Evolutionary conservation across 2,888 invertebrate genomes (phyloP), one percentile per base, ranked within the genome.

Genomic region (Pristionchus arcanus): DNA sequence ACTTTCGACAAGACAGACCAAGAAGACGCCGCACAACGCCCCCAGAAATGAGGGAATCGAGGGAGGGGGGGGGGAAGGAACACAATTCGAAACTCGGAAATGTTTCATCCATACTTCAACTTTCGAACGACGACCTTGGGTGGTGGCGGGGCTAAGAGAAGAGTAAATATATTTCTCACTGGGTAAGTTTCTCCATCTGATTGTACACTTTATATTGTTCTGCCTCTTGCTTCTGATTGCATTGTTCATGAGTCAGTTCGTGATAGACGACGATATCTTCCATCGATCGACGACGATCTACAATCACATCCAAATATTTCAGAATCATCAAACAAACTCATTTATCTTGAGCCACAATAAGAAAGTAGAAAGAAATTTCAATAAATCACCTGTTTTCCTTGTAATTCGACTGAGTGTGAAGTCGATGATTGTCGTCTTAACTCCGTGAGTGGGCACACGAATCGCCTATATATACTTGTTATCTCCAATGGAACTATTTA

Each of bases 341-440:
- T 11, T 49, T 9, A 49, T 13, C 42, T 7, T 49, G 9, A 49
- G n/a, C n/a, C n/a, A n/a, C n/a, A n/a, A 66, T 66, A 28, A 66
- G 13, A 28, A 66, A 16, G 31, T 13, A 68, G 68, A 68, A 34
- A 68, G n/a, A 16, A 55, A 55, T 55, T 2, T 68, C 31, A 21
- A 34, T 15, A 3, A 68, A 31, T 31, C 31, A 68, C 68, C 68
- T 68, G 68, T 0, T 68, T 74, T 37, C 25, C 74, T 74, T 4
- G 74, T 74, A 4, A 74, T 16, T 37, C 74, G 74, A 21, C 74
- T 74, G 37, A 74, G 74, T 9, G 74, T 74, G 74, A 74, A 74
- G 25, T 74, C 74, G 21, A 74, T 74, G 11, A 74, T 74, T 1
- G 74, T 74, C 37, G 74, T 74, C 74, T 74, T 74, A 21, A 74